These are phyloP conservation scores for Oceanites oceanicus DNA, from an alignment of 2,113 vertebrate species.

Conservation along the genomic window DNA sequence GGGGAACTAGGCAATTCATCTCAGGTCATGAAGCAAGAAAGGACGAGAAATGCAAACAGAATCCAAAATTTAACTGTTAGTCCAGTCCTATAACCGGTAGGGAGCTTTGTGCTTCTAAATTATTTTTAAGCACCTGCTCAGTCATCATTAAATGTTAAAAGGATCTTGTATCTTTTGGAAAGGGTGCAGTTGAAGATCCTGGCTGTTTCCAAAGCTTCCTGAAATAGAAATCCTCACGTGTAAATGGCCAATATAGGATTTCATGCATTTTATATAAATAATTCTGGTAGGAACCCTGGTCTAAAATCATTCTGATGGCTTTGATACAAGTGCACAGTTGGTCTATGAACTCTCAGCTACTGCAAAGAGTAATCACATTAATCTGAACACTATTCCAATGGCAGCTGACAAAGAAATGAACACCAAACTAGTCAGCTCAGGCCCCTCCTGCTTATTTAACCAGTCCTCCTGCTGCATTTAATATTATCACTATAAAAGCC, in stretches of 20 bases:
- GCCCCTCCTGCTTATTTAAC: constrained; percentile 12
- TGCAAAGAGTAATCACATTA: constrained; percentile 22
- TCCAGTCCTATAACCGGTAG: background rate
- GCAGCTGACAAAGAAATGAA: constrained; percentile 39
- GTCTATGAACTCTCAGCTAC: constrained; percentile 4
- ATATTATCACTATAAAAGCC: background rate
- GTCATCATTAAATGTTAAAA: constrained; percentile 62
- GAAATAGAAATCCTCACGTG: constrained; percentile 65
- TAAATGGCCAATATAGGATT: constrained; percentile 54
- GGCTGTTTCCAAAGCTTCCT: constrained; percentile 43
- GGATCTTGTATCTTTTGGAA: constrained; percentile 60
- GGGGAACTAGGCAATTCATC: background rate
- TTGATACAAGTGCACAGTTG: constrained; percentile 54
- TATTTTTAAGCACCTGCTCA: constrained; percentile 61
- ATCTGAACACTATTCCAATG: constrained; percentile 28
- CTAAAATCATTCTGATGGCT: constrained; percentile 42
- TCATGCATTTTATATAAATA: constrained; percentile 53
- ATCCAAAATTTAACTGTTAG: background rate
- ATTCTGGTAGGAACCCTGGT: constrained; percentile 47
- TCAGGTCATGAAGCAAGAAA: constrained; percentile 1
- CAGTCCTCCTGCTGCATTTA: background rate
- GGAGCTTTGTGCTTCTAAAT: constrained; percentile 19
- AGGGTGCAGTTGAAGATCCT: constrained; percentile 47
- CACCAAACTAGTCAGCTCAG: background rate
- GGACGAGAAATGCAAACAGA: background rate